Evolutionary conservation across 2,113 vertebrate species (phyloP).

Genomic region (Ochotona curzoniae): DNA sequence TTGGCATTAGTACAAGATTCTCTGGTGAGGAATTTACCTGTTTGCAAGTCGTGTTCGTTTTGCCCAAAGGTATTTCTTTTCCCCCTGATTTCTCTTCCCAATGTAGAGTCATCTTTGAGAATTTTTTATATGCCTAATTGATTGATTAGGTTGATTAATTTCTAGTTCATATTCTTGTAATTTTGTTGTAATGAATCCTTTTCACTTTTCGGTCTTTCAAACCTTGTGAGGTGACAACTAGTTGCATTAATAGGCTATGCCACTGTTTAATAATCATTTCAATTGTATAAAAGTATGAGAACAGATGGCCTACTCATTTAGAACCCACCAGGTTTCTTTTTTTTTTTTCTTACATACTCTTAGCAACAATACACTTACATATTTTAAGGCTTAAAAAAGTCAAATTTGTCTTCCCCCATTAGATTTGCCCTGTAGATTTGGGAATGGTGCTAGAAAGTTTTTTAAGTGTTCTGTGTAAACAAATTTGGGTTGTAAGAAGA

Average conservation of each 20-base stretch:
- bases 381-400: conserved; percentile 57
- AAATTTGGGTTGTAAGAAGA: conserved; percentile 32
- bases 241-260: conserved; percentile 13
- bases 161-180: conserved; percentile 46
- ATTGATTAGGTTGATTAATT: conserved; percentile 55
- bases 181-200: conserved; percentile 57
- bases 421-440: conserved; percentile 37
- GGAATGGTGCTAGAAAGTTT: conserved; percentile 22
- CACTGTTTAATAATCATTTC: conserved; percentile 58
- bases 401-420: not conserved
- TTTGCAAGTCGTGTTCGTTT: conserved; percentile 23
- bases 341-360: conserved; percentile 28
- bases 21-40: not conserved
- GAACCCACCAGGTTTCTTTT: not conserved
- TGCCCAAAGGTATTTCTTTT: conserved; percentile 48
- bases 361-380: conserved; percentile 21
- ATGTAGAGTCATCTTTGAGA: not conserved
- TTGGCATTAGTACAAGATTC: conserved; percentile 43
- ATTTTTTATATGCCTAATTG: conserved; percentile 2
- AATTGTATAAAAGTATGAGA: conserved; percentile 38
- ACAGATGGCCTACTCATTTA: not conserved
- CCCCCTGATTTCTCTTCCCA: conserved; percentile 11
- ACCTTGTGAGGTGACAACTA: conserved; percentile 31
- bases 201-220: not conserved
- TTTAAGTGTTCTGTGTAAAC: conserved; percentile 38